Base-by-base conservation (phyloP, 2,888 invertebrate species). In the Chrysolina haemoptera region DNA sequence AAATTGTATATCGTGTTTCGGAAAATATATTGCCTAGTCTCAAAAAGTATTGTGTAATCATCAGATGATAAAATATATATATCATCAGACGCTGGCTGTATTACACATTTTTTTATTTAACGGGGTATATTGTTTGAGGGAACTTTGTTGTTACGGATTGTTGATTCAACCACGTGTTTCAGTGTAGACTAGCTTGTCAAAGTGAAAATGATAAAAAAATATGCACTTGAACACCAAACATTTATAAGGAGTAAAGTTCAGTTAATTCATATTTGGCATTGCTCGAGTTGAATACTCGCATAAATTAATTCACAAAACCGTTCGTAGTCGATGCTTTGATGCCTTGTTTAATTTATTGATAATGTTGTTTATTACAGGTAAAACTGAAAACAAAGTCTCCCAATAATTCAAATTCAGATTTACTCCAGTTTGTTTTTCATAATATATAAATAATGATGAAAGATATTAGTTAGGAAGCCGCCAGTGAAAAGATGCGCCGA, bases 81-180 rank as follows among this genome's bases (percentile, higher is more conserved):
- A 69, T 70, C 10, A 70, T 66, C 53, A 43, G 43, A 73, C 46
- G 70, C 53, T 70, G 73, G 73, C 73, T 73, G 73, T 66, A 73
- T 59, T 62, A 66, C 70, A 43, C 62, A 35, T 20, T n/a, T 16
- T 43, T 70, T 55, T 22, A 14, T 14, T 35, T 35, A 1, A 43
- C 63, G 8, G n/a, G 9, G 35, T 6, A 59, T n/a, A 27, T 0
- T 59, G 12, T 59, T 59, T 59, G 6, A 10, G 18, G 16, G 59
- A n/a, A 35, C 6, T 14, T 27, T 9, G 22, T 27, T 59, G 20
- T 11, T 14, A 46, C 14, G 1, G n/a, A 46, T 12, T 14, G 46
- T 6, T 22, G 9, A 27, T 27, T 59, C 6, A 59, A 6, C 59
- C n/a, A 59, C 6, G 6, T 35, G n/a, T 59, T 22, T 27, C 9